A percentile compares a stretch with the other conserved stretches of the same genome.
These are phyloP conservation scores for Belonocnema kinseyi DNA, from an alignment of 1,140 invertebrate genomes.

Conservation along the genomic window DNA sequence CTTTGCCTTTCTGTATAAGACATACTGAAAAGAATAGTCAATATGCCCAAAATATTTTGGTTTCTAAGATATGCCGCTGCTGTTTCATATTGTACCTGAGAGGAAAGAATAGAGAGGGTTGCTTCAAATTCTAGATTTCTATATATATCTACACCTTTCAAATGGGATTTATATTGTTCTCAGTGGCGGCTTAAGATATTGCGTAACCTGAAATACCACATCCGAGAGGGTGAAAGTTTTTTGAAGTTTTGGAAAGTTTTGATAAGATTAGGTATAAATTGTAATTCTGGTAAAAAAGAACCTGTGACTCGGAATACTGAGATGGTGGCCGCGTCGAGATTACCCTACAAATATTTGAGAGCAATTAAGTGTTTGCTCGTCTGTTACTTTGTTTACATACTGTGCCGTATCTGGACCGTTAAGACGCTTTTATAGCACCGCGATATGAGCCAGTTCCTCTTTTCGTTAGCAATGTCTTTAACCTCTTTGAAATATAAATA, in stretches of 20 bases:
- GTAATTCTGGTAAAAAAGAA: neutral
- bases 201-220: no score
- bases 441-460: constrained; percentile 21
- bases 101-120: neutral
- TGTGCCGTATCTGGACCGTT: constrained; percentile 25
- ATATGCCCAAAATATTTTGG: no score
- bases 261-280: neutral
- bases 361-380: constrained; percentile 26
- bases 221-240: no score
- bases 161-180: constrained; percentile 4
- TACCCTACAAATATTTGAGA: constrained; percentile 23
- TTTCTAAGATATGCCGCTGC: neutral
- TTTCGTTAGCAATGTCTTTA: constrained; percentile 2
- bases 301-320: constrained; percentile 27
- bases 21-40: no score
- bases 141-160: neutral
- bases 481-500: constrained; percentile 1
- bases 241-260: neutral
- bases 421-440: constrained; percentile 17
- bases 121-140: neutral
- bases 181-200: neutral
- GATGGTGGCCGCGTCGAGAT: neutral
- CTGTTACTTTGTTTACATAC: constrained; percentile 17
- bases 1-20: no score
- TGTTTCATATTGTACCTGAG: neutral